Conservation (phyloP, 2,888 invertebrate genomes). For the Eudiplozoon nipponicum region DNA sequence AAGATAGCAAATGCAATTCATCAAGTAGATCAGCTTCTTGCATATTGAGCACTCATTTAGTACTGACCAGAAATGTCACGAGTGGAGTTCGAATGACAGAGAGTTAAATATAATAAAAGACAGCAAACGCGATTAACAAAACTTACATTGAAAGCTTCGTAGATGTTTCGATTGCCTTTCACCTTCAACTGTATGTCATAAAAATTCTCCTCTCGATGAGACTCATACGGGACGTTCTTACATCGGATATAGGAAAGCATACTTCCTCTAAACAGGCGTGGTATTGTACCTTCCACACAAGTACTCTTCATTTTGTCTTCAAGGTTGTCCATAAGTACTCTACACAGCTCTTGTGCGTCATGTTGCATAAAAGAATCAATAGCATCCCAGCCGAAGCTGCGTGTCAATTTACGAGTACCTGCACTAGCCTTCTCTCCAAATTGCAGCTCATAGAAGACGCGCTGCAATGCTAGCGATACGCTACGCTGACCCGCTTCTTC, state of each 20-base stretch:
- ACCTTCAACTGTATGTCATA: constrained; percentile 94
- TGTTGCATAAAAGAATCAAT: constrained; percentile 99
- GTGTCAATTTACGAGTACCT: constrained; percentile 85
- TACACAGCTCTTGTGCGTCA: constrained; percentile 33
- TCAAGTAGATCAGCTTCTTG: too few relatives aligned
- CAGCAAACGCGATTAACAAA: neutral
- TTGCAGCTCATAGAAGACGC: constrained; percentile 87
- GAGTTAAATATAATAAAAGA: constrained; percentile 31
- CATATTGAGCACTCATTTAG: too few relatives aligned
- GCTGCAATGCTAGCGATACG: constrained; percentile 68
- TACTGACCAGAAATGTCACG: too few relatives aligned
- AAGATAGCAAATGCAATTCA: too few relatives aligned
- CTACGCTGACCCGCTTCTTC: constrained; percentile 54
- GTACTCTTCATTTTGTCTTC: constrained; percentile 98
- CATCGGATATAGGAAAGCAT: constrained; percentile 94
- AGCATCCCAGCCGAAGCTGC: constrained; percentile 84
- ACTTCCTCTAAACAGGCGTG: constrained; percentile 78
- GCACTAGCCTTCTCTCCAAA: constrained; percentile 70
- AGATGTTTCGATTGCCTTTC: constrained; percentile 12
- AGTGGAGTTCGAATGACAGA: too few relatives aligned
- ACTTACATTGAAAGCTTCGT: constrained; percentile 7
- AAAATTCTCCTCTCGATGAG: constrained; percentile 69
- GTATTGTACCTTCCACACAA: constrained; percentile 80
- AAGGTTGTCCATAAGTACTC: constrained; percentile 53
- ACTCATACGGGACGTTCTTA: constrained; percentile 77